Evolutionary conservation across 1,140 invertebrate species (phyloP).

Genomic region (Phenacoccus solenopsis): DNA sequence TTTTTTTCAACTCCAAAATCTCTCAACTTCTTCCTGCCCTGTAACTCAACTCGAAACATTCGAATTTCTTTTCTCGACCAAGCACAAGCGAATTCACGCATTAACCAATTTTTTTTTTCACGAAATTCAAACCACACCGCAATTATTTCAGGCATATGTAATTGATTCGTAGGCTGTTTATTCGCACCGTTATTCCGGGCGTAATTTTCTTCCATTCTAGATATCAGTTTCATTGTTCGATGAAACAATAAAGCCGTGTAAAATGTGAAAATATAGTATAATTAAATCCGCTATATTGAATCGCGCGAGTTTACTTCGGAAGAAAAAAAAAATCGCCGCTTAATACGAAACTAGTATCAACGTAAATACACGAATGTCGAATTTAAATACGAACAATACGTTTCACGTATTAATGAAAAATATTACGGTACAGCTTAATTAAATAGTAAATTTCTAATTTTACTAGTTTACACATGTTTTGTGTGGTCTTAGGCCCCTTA

Average conservation of each 20-base stretch:
- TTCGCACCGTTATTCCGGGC: background rate
- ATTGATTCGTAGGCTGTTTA: background rate
- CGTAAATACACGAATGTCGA: background rate
- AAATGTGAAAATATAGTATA: background rate
- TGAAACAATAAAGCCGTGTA: background rate
- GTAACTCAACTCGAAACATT: too few relatives aligned
- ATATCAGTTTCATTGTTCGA: background rate
- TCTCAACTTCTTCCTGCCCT: too few relatives aligned
- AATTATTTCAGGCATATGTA: background rate
- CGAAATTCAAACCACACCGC: background rate
- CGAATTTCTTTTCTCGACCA: background rate
- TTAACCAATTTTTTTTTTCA: background rate
- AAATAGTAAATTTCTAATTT: too few relatives aligned
- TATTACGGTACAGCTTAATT: too few relatives aligned
- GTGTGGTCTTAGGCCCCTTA: too few relatives aligned
- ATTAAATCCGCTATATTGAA: background rate
- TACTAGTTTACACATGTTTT: too few relatives aligned
- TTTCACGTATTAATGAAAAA: background rate
- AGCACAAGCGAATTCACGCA: background rate
- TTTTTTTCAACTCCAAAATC: too few relatives aligned
- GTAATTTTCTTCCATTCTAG: background rate
- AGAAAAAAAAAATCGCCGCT: too few relatives aligned
- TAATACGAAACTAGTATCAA: too few relatives aligned
- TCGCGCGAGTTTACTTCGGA: too few relatives aligned
- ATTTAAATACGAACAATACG: background rate